Conservation (phyloP, 2,113 vertebrate species). For the Xenotilapia leptura region DNA sequence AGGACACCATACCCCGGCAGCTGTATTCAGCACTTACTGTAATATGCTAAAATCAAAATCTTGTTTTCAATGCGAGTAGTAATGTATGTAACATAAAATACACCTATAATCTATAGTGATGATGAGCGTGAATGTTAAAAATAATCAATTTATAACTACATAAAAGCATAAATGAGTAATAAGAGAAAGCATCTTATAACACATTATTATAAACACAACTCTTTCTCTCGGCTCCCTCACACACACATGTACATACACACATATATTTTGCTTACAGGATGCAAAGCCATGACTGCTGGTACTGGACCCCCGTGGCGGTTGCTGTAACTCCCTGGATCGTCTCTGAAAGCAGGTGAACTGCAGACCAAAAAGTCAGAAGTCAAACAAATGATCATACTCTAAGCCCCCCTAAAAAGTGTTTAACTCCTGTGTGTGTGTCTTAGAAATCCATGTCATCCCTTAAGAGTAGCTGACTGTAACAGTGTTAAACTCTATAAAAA, state of each 20-base stretch:
- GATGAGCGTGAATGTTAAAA: not conserved
- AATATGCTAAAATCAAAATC: not conserved
- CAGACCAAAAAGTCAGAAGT: not conserved
- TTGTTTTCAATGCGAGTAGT: not conserved
- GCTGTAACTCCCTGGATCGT: slow-evolving; percentile 95
- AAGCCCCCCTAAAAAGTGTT: not conserved
- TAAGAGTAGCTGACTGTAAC: not conserved
- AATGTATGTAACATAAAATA: not conserved
- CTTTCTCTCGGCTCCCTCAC: not conserved
- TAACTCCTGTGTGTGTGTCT: not conserved
- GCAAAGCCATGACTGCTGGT: slow-evolving; percentile 98
- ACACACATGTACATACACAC: not conserved
- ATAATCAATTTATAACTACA: not conserved
- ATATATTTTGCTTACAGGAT: slow-evolving; percentile 80
- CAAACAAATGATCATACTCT: not conserved
- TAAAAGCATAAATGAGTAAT: not conserved
- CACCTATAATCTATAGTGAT: not conserved
- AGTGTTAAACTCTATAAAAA: not conserved
- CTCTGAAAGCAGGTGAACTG: slow-evolving; percentile 95
- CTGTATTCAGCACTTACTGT: not conserved
- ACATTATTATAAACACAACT: not conserved
- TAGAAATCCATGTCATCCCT: not conserved
- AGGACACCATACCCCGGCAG: not conserved
- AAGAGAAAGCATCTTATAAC: not conserved
- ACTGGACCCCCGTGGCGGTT: slow-evolving; percentile 88